Base-by-base conservation (phyloP, 2,797 vertebrate genomes). In the Tadarida brasiliensis region DNA sequence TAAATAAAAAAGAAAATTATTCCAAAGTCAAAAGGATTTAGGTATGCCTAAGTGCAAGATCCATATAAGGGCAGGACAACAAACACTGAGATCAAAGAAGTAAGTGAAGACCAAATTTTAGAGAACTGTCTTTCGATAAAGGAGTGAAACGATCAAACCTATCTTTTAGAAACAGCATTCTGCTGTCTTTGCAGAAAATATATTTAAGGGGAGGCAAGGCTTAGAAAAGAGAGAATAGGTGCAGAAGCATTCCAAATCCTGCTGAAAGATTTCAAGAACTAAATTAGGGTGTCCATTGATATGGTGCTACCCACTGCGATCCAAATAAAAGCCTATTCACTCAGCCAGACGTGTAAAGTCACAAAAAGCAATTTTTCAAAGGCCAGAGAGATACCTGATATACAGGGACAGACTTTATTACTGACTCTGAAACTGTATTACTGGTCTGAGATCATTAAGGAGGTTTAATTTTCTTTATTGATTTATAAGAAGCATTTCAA, bases 391-490 rank as follows among this genome's bases (percentile, higher is more conserved):
- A 57, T 5, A 68, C 11, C 10, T 39, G 59, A 91, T 78, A 65
- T 56, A 54, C 19, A 84, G 8, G 10, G 20, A 15, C 8, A 88
- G 39, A 82, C 7, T 15, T 35, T 56, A 57, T 78, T 78, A 35
- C 65, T 93, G 77, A n/a, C 74, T 88, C 70, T 95, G 59, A 94
- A 59, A 96, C 70, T 92, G 4, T 91, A 90, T 92, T 82, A 89
- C 33, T 94, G 49, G 44, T 51, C 93, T 93, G 35, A 77, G 51
- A 91, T 95, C 81, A 95, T 97, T 96, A 86, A 90, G 22, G 9
- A 78, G 9, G 57, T 92, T 96, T 95, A 92, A 93, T 96, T 96
- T 97, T 96, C 92, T 94, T 90, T 97, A 97, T 92, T 97, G 95
- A 97, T 97, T 94, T 96, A 76, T 47, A 96, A 96, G 65, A 83